Conservation (phyloP, 2,113 vertebrate species). For the Bufo bufo region DNA sequence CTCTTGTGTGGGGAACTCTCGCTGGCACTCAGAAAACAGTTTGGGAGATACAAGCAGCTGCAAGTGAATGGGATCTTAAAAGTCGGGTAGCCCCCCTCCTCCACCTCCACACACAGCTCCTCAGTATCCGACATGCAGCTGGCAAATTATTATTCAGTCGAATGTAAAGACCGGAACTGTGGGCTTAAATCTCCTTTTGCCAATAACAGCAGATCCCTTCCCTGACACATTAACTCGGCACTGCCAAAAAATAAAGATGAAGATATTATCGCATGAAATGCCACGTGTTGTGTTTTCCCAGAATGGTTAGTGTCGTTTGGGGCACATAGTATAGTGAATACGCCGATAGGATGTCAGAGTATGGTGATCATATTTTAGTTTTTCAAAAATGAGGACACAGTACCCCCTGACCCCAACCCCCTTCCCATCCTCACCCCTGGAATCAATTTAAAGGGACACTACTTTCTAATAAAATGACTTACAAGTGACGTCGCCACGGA, state of each 20-base stretch:
- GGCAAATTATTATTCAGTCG: slow-evolving; percentile 52
- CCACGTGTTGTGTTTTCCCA: slow-evolving; percentile 8
- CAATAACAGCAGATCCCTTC: slow-evolving; percentile 41
- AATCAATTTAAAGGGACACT: too few relatives aligned
- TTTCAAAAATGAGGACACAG: too few relatives aligned
- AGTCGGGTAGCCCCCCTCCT: slow-evolving; percentile 5
- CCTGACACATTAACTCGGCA: neutral
- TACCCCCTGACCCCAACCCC: too few relatives aligned
- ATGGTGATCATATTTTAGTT: too few relatives aligned
- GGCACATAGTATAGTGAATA: neutral
- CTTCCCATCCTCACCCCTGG: too few relatives aligned
- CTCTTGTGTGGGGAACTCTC: slow-evolving; percentile 39
- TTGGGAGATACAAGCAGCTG: slow-evolving; percentile 51
- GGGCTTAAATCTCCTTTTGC: slow-evolving; percentile 26
- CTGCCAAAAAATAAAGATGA: slow-evolving; percentile 8
- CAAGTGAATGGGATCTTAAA: slow-evolving; percentile 49
- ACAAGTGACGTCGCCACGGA: too few relatives aligned
- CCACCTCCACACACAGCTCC: slow-evolving; percentile 38
- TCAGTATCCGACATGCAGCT: slow-evolving; percentile 53
- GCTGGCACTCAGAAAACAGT: slow-evolving; percentile 26
- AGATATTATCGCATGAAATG: neutral
- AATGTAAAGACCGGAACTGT: slow-evolving; percentile 48
- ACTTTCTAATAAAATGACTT: too few relatives aligned
- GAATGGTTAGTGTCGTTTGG: neutral
- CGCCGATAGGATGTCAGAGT: too few relatives aligned